phyloP scores from a whole-genome alignment of 2,113 vertebrate genomes.

The Apeltes quadracus region DNA sequence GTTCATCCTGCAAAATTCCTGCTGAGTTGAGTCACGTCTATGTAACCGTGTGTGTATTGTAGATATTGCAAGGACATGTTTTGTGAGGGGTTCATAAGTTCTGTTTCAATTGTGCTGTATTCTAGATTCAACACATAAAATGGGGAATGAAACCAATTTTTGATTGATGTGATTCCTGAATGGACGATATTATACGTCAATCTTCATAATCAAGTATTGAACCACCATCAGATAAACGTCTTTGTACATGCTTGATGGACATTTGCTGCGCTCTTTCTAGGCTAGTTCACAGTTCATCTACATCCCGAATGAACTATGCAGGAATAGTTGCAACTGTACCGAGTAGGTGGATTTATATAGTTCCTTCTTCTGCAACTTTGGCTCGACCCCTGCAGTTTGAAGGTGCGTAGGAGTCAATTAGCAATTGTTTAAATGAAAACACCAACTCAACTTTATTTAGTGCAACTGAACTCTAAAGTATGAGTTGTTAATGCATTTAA shows the following conservation, averaged over 20 bases:
- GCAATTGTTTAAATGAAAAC: neutral
- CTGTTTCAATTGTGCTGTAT: neutral
- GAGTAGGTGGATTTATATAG: conserved; percentile 6
- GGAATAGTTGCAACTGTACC: neutral
- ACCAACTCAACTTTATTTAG: neutral
- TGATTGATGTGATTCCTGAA: neutral
- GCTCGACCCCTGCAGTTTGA: neutral
- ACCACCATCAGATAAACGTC: neutral
- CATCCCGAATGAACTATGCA: neutral
- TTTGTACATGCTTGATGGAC: neutral
- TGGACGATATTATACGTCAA: neutral
- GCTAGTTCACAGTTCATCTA: neutral
- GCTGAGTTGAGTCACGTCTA: conserved; percentile 11
- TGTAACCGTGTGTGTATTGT: conserved; percentile 7
- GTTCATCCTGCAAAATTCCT: conserved; percentile 22
- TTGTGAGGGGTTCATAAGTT: neutral
- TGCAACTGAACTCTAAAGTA: neutral
- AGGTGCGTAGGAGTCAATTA: conserved; percentile 8
- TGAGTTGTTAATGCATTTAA: neutral
- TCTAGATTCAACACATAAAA: neutral
- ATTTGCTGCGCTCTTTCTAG: neutral
- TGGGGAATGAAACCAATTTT: neutral
- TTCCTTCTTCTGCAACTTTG: conserved; percentile 7
- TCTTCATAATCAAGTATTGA: neutral
- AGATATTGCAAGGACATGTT: conserved; percentile 1